Evolutionary conservation across 2,888 invertebrate genomes (phyloP), one percentile per base, ranked within the genome.

Genomic region (Amaurobius ferox): DNA sequence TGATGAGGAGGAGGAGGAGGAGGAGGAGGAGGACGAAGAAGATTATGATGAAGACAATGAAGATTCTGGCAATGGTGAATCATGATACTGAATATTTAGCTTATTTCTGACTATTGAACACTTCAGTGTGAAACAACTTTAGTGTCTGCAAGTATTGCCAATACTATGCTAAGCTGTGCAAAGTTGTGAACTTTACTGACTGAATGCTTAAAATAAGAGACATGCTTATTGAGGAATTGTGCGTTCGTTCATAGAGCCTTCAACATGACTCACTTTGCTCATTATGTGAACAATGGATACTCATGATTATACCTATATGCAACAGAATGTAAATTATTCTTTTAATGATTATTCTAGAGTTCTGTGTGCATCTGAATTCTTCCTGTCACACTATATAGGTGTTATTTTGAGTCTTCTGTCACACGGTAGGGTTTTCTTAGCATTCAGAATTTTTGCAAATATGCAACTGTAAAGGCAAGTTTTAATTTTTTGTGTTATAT

Each of bases 11-110:
- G 90, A 90, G 30, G 90, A 90, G 68, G 90, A 90, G 71, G 91
- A 90, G 48, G 35, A n/a, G n/a, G n/a, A n/a, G n/a, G n/a, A n/a
- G n/a, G n/a, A n/a, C n/a, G 91, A 91, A 68, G 90, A 90, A 55
- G 90, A 90, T 32, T 87, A 85, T 76, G 90, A 91, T 66, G 91
- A 91, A 74, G 90, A 89, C 78, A 88, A 88, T 87, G 88, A 88
- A 73, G 88, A 89, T 92, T 96, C 96, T 92, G 97, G 96, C 89
- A 97, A 97, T 92, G 97, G 96, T 88, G 97, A 97, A 93, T 96
- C 95, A 94, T 96, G 95, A 96, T 88, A 77, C 2, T 44, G 19
- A 29, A 67, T 70, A 23, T 40, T 11, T 40, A 70, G 23, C 19
- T 6, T 70, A 40, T 40, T 9, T 19, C 19, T 28, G 13, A 35